Percentiles rank a stretch among this genome's conserved stretches.
Conservation (phyloP, 2,797 vertebrate species). For the Dallia pectoralis region DNA sequence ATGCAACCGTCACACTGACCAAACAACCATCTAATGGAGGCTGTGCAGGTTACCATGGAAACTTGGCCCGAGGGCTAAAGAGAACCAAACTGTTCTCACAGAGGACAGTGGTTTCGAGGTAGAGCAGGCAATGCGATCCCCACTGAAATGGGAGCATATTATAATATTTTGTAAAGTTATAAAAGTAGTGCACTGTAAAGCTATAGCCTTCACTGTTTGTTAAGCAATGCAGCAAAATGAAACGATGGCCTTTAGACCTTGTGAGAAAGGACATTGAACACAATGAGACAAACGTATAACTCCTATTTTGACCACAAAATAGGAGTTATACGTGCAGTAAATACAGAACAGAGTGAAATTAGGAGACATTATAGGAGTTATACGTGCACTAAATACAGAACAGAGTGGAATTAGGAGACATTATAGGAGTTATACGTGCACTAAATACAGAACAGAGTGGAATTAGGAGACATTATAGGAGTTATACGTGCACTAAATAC, state of each 20-base stretch:
- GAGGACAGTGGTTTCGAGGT: neutral
- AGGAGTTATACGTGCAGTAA: too few species aligned
- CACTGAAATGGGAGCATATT: neutral
- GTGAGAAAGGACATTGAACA: too few species aligned
- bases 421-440: too few species aligned
- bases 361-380: too few species aligned
- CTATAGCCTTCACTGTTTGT: neutral
- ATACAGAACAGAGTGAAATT: too few species aligned
- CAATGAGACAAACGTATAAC: too few species aligned
- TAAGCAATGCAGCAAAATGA: neutral
- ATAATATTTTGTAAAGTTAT: neutral
- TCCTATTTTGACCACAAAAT: too few species aligned
- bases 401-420: too few species aligned
- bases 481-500: too few species aligned
- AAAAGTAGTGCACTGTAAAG: neutral
- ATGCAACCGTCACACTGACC: slow-evolving; percentile 11
- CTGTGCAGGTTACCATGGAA: slow-evolving; percentile 59
- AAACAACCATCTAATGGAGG: slow-evolving; percentile 1
- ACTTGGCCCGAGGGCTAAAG: slow-evolving; percentile 33
- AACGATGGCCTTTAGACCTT: neutral
- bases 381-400: too few species aligned
- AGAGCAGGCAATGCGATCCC: neutral
- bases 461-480: too few species aligned
- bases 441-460: too few species aligned
- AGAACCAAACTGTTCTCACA: neutral